A percentile compares a stretch with the other conserved stretches of the same genome.
Conservation (phyloP, 2,797 vertebrate species). For the Melanotaenia nigrans region DNA sequence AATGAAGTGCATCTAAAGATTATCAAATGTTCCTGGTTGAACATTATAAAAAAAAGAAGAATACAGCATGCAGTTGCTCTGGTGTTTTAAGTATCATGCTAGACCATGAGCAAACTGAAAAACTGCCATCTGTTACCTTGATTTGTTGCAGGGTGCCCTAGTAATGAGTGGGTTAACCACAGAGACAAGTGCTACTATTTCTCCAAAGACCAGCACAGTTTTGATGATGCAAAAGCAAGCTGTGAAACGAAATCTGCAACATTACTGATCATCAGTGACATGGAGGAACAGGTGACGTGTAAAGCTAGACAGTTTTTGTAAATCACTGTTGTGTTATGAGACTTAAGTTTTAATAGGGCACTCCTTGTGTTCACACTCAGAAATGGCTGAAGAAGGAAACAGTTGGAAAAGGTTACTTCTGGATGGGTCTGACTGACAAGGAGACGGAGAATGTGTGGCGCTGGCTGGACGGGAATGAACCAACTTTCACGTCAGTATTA, state of each 20-base stretch:
- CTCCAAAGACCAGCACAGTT: conserved; percentile 87
- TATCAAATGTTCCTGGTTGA: not conserved
- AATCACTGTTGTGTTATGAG: not conserved
- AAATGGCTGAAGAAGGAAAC: conserved; percentile 91
- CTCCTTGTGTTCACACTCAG: conserved; percentile 74
- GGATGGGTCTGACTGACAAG: conserved; percentile 93
- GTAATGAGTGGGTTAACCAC: conserved; percentile 86
- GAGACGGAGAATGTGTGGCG: conserved; percentile 88
- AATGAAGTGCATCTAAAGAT: not conserved
- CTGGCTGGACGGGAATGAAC: conserved; percentile 90
- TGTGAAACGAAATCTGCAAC: conserved; percentile 86
- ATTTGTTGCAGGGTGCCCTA: conserved; percentile 84
- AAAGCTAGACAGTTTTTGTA: not conserved
- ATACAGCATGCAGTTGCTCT: not conserved
- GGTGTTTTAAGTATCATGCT: not conserved
- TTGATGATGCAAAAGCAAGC: conserved; percentile 86
- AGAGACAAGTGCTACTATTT: conserved; percentile 93
- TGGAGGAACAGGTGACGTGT: conserved; percentile 89
- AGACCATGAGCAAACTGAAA: not conserved
- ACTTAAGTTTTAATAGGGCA: not conserved
- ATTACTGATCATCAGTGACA: conserved; percentile 88
- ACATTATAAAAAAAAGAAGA: not conserved
- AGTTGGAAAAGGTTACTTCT: conserved; percentile 88
- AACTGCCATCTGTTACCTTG: not conserved
- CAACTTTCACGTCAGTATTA: conserved; percentile 87